These are phyloP conservation scores for Lithobates pipiens DNA, from an alignment of 2,797 vertebrate genomes.

Conservation along the genomic window DNA sequence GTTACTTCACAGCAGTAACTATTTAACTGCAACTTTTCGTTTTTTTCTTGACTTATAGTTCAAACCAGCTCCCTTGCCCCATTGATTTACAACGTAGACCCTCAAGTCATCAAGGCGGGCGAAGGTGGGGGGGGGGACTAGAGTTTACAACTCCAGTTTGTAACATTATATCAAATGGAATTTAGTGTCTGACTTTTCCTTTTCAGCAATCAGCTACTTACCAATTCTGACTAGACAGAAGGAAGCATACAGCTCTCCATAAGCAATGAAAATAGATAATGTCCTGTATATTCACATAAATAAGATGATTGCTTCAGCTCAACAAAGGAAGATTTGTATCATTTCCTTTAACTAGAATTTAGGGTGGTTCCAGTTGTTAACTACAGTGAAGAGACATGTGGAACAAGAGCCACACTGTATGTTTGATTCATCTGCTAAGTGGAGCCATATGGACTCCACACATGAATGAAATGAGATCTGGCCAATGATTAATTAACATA, in stretches of 20 bases:
- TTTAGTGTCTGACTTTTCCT: neutral
- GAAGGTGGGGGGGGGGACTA: neutral
- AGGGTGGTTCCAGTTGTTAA: conserved; percentile 56
- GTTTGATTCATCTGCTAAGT: conserved; percentile 52
- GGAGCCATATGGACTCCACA: conserved; percentile 61
- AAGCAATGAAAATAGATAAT: conserved; percentile 24
- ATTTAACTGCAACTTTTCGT: too few species aligned
- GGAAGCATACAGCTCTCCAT: neutral
- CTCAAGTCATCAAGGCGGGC: neutral
- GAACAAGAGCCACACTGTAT: conserved; percentile 55
- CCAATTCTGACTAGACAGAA: conserved; percentile 20
- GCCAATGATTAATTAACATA: conserved; percentile 55
- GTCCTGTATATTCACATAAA: conserved; percentile 35
- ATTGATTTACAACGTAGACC: neutral
- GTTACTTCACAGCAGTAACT: too few species aligned
- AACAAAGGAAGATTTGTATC: conserved; percentile 16
- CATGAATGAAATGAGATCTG: conserved; percentile 52
- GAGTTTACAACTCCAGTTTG: neutral
- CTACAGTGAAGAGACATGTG: conserved; percentile 50
- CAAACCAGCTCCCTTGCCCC: neutral
- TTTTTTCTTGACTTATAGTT: neutral
- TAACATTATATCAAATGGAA: neutral
- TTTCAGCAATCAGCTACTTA: conserved; percentile 2
- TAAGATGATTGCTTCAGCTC: conserved; percentile 24
- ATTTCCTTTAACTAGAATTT: conserved; percentile 42